Base-by-base conservation (phyloP, 2,113 vertebrate species). In the Casuarius casuarius region DNA sequence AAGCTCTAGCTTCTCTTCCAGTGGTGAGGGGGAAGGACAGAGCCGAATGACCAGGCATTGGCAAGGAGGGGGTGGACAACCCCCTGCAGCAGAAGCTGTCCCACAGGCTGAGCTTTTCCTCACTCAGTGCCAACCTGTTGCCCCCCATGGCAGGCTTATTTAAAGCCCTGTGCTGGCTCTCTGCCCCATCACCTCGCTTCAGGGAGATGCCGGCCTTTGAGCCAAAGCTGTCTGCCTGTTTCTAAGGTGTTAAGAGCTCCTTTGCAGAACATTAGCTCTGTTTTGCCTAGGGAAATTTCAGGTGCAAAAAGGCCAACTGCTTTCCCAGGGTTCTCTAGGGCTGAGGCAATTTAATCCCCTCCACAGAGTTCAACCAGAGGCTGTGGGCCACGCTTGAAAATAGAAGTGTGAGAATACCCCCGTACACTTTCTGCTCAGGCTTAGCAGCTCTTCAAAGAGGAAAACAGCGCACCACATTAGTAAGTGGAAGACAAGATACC, bases 351-450 rank as follows among this genome's bases (percentile, higher is more conserved):
- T 38, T 61, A 66, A 72, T 62, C 46, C 10, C 3, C 11, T 38
- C 44, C 0, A 84, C 35, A 4, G 54, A 61, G 83, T 40, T 82
- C 38, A 56, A 15, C 31, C 28, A 15, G 31, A 42, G 25, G 67
- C 25, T 80, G 38, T 0, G 2, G 26, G 18, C n/a, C 2, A 4
- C 28, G 16, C 44, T 38, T 31, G 28, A 13, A 6, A 2, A 7
- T 38, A 66, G 49, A 28, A 61, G 51, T 0, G 0, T 68, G n/a
- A 59, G 49, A 81, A 66, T 40, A 48, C 29, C 9, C 17, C 35
- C 33, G 3, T 25, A 10, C 5, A 1, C 17, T 58, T 77, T 73
- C 44, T 70, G 29, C 18, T 77, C 7, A 28, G 9, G 59, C 29
- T 56, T 22, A 28, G 52, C 58, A 80, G 22, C 18, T 65, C 44